Conservation (phyloP, 2,888 invertebrate genomes). For the Pristionchus mayeri region DNA sequence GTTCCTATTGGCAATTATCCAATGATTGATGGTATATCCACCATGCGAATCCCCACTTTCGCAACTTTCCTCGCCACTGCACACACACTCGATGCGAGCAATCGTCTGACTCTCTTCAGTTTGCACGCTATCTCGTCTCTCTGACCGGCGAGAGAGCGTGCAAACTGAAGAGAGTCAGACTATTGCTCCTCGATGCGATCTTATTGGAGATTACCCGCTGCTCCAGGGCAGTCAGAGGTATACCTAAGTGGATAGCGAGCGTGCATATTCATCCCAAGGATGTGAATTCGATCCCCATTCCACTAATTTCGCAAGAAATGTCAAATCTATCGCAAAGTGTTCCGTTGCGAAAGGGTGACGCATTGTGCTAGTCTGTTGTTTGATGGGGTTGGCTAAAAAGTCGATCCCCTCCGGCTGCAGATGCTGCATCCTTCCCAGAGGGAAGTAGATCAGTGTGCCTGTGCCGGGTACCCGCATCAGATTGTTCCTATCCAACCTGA, state of each 20-base stretch:
- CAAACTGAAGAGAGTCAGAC: no score
- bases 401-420: no score
- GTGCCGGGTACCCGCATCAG: no score
- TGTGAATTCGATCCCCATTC: background rate
- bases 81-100: conserved; percentile 95
- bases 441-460: no score
- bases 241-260: background rate
- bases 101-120: no score
- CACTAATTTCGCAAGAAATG: background rate
- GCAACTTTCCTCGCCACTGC: conserved; percentile 91
- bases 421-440: no score
- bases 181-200: no score
- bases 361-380: background rate
- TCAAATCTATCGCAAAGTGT: background rate
- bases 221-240: conserved; percentile 85
- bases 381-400: no score
- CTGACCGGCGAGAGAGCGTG: no score
- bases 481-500: no score
- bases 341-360: background rate
- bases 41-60: background rate
- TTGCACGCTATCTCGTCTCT: no score
- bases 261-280: background rate
- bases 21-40: background rate
- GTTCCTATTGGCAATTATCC: background rate
- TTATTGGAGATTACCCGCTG: conserved; percentile 95